Conservation (phyloP, 2,113 vertebrate species). For the Seriola dumerili region DNA sequence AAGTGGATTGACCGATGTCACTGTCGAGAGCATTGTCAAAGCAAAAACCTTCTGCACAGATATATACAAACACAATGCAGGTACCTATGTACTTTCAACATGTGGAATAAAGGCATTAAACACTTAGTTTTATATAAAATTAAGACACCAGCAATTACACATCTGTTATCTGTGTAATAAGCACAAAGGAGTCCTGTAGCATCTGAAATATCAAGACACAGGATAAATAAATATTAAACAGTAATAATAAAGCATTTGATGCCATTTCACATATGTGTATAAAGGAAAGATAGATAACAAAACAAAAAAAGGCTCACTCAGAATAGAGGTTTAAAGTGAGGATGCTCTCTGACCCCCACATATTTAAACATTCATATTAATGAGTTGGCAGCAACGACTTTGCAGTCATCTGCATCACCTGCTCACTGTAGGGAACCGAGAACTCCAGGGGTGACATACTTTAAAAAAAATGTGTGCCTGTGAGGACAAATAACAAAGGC, state of each 20-base stretch:
- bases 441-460: background rate
- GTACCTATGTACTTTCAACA: background rate
- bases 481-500: no score
- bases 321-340: background rate
- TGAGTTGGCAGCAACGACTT: background rate
- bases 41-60: background rate
- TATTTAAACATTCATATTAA: slow-evolving; percentile 17
- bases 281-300: background rate
- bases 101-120: no score
- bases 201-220: no score
- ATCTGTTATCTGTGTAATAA: no score
- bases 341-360: background rate
- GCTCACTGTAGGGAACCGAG: background rate
- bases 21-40: background rate
- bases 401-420: slow-evolving; percentile 10
- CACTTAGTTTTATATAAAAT: no score
- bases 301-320: background rate
- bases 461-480: no score
- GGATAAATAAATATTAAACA: no score
- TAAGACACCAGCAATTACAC: no score
- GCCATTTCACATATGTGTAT: no score
- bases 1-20: background rate
- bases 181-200: no score
- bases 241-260: no score
- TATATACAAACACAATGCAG: background rate